Conservation (phyloP, 2,888 invertebrate genomes). For the Anthrax anthrax region DNA sequence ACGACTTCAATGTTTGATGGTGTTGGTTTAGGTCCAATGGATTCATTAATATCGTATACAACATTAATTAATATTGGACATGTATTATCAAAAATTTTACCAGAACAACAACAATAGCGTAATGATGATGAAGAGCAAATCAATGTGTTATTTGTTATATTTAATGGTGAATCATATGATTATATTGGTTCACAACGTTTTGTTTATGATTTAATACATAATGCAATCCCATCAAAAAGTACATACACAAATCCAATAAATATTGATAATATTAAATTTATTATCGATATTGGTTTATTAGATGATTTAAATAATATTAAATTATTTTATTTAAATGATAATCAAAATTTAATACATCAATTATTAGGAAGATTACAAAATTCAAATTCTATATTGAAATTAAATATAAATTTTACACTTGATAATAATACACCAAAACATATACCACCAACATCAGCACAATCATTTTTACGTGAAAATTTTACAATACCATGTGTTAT, state of each 20-base stretch:
- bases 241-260: constrained; percentile 22
- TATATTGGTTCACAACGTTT: constrained; percentile 91
- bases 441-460: constrained; percentile 73
- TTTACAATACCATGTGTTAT: constrained; percentile 33
- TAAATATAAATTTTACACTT: constrained; percentile 21
- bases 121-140: constrained; percentile 29
- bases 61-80: constrained; percentile 27
- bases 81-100: constrained; percentile 22
- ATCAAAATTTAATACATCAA: constrained; percentile 20
- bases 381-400: constrained; percentile 16
- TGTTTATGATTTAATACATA: constrained; percentile 66
- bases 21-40: constrained; percentile 30
- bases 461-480: constrained; percentile 56
- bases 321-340: constrained; percentile 20
- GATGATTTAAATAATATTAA: constrained; percentile 29
- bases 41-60: constrained; percentile 27
- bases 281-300: constrained; percentile 53
- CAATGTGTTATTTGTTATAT: constrained; percentile 68
- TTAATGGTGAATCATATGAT: constrained; percentile 90
- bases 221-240: constrained; percentile 43
- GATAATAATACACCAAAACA: constrained; percentile 17
- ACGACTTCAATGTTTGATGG: constrained; percentile 80
- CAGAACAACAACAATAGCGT: constrained; percentile 16
- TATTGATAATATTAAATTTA: constrained; percentile 42
- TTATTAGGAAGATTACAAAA: constrained; percentile 19